Conservation (phyloP, 2,113 vertebrate species). For the Tragelaphus strepsiceros region DNA sequence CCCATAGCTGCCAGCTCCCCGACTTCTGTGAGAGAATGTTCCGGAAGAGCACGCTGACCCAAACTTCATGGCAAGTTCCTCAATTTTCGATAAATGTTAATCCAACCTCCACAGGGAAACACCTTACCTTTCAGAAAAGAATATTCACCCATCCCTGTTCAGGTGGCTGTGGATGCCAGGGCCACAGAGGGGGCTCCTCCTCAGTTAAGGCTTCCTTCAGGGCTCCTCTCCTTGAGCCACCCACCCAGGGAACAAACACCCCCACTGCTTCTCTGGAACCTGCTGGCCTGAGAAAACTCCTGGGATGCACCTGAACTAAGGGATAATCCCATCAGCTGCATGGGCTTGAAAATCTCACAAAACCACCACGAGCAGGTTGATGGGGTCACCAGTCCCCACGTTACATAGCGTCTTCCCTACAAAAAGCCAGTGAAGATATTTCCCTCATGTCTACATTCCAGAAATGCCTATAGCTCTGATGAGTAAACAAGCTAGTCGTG, state of each 20-base stretch:
- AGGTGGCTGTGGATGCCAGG: neutral
- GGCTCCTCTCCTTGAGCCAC: neutral
- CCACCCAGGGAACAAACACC: neutral
- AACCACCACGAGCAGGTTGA: neutral
- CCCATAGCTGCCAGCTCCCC: neutral
- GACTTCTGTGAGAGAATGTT: neutral
- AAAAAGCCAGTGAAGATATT: neutral
- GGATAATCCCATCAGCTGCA: neutral
- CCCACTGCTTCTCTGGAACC: neutral
- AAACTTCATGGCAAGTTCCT: neutral
- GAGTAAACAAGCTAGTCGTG: neutral
- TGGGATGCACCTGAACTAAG: neutral
- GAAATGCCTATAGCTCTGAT: neutral
- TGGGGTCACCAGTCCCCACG: fast-evolving
- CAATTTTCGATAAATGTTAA: neutral
- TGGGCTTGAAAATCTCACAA: fast-evolving
- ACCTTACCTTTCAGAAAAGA: neutral
- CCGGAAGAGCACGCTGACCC: neutral
- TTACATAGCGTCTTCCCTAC: neutral
- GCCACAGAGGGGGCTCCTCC: neutral
- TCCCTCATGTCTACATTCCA: neutral
- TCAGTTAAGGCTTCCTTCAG: neutral
- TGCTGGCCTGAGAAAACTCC: neutral
- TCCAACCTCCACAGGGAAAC: neutral
- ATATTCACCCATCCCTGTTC: neutral